Percentiles rank a stretch among this genome's conserved stretches.
These are phyloP conservation scores for Girardia tigrina DNA, from an alignment of 2,888 invertebrate genomes.

Conservation along the genomic window DNA sequence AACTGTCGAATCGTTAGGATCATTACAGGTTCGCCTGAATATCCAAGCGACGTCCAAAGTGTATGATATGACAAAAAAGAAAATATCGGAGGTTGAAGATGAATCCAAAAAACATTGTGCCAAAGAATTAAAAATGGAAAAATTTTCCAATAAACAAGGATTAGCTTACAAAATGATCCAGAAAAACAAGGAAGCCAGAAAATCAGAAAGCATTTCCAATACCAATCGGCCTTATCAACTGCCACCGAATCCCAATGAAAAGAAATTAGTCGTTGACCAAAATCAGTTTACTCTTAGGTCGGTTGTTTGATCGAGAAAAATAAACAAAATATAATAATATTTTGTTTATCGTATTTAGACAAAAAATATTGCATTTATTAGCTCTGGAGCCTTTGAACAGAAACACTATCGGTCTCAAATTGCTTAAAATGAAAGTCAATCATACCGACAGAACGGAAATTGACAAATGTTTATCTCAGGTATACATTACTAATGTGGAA, in stretches of 20 bases:
- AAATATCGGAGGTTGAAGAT: neutral
- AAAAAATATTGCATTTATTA: constrained; percentile 17
- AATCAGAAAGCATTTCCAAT: neutral
- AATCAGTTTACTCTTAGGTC: neutral
- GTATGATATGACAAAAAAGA: neutral
- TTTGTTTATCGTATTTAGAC: too few species aligned
- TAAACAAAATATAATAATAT: too few species aligned
- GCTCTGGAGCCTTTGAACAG: neutral
- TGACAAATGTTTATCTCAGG: constrained; percentile 13
- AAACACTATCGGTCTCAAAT: neutral
- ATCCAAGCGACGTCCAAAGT: neutral
- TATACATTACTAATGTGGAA: too few species aligned
- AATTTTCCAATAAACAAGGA: neutral
- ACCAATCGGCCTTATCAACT: neutral
- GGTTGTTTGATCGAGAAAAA: neutral
- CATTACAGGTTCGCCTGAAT: neutral
- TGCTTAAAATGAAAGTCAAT: neutral
- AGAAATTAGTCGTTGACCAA: neutral
- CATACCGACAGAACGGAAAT: neutral
- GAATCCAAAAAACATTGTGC: neutral
- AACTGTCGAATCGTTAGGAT: neutral
- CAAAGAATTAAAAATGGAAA: neutral
- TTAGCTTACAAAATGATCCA: neutral
- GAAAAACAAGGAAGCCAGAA: neutral
- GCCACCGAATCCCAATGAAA: neutral